Evolutionary conservation across 2,888 invertebrate genomes (phyloP).

Genomic region (Trissolcus japonicus): DNA sequence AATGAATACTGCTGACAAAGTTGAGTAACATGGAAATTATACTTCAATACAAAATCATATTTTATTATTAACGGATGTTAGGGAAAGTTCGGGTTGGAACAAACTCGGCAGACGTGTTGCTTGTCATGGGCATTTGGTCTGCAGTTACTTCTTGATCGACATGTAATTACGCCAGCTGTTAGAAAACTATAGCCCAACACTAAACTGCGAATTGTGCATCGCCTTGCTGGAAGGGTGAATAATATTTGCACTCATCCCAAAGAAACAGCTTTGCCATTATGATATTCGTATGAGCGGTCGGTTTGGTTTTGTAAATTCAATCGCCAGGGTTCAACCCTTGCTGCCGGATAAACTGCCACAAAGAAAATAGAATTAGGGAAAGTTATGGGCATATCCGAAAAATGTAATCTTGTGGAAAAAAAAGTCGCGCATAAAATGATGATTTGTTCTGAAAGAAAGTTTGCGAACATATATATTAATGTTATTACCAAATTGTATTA

Average conservation of each 20-base stretch:
- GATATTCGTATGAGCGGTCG: slow-evolving; percentile 43
- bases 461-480: too few relatives aligned
- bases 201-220: slow-evolving; percentile 60
- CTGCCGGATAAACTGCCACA: not conserved
- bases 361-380: slow-evolving; percentile 25
- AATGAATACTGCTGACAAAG: slow-evolving; percentile 18
- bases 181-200: slow-evolving; percentile 59
- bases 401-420: not conserved
- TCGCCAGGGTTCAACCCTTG: slow-evolving; percentile 12
- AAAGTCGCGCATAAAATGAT: not conserved
- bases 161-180: slow-evolving; percentile 63
- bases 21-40: slow-evolving; percentile 13
- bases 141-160: slow-evolving; percentile 62
- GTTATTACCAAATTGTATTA: not conserved
- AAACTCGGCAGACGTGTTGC: slow-evolving; percentile 51
- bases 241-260: slow-evolving; percentile 48
- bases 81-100: slow-evolving; percentile 44
- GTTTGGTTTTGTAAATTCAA: slow-evolving; percentile 46
- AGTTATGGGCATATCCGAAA: slow-evolving; percentile 6
- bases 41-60: slow-evolving; percentile 36
- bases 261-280: slow-evolving; percentile 47
- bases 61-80: slow-evolving; percentile 39
- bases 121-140: slow-evolving; percentile 57
- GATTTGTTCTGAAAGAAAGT: too few relatives aligned
- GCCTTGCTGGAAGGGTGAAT: slow-evolving; percentile 50